Base-by-base conservation (phyloP, 2,797 vertebrate species). In the Hypotaenidia okinawae region DNA sequence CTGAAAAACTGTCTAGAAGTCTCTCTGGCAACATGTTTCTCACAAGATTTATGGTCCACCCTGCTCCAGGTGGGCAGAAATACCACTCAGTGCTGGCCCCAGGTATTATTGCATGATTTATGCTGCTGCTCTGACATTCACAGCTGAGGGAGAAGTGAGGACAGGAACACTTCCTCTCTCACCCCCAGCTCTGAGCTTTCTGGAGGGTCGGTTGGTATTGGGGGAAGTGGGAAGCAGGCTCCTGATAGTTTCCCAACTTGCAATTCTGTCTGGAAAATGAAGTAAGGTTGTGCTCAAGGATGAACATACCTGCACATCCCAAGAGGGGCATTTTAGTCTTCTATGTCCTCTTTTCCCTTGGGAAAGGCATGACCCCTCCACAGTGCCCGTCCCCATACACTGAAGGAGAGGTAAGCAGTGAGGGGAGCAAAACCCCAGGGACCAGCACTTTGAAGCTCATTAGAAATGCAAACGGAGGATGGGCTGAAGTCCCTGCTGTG, bases 1-100 rank as follows among this genome's bases (percentile, higher is more conserved):
- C 64, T 92, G 84, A 94, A 95, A 96, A 97, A 95, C 84, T 94
- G 86, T 75, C 75, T 94, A 75, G 19, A 74, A 93, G 18, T 72
- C 75, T 83, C 72, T 89, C 88, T 70, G 54, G 68, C 32, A 89
- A 74, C 52, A 33, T 6, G 21, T 92, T 96, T 85, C 84, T 89
- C 5, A 0, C 33, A 77, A 68, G 78, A 87, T 85, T 87, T 83
- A 85, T 62, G 75, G 87, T 87, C 80, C 41, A 10, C 35, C 30
- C 62, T 43, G 81, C 94, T 85, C 27, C 75, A 87, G 90, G 75
- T 14, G 1, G 63, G 49, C 89, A 95, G 90, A 93, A 95, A 93
- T 80, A 85, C 62, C 92, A 72, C 15, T 6, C 55, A 49, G 84
- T 28, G 70, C 87, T 77, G 0, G 0, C 33, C 77, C 39, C 0